Base-by-base conservation (phyloP, 2,113 vertebrate species). In the Pseudopodoces humilis region DNA sequence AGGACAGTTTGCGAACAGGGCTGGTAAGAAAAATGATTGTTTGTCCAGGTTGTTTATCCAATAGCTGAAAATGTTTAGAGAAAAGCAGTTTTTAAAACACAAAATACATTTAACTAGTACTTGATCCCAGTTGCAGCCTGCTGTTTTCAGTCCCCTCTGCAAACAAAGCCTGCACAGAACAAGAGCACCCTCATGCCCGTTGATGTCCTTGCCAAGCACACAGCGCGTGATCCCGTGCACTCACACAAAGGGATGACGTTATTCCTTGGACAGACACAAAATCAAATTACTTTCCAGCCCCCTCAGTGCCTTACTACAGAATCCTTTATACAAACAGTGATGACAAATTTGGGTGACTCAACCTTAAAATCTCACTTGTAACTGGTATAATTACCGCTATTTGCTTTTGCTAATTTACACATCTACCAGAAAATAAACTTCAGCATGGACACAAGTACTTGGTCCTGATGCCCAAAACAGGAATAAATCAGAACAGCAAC, bases 91-190 rank as follows among this genome's bases (percentile, higher is more conserved):
- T 83, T 47, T 20, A 39, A 70, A 83, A 37, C n/a, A 28, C 52
- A 12, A 41, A 64, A 22, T 37, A 10, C 12, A 31, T 39, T 56
- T 56, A 28, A 39, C 30, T 24, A 41, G 23, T 12, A 33, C 47
- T 88, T 28, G 22, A 59, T 50, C 52, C 68, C 22, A 60, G 33
- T n/a, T 63, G 59, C 15, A 21, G 81, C 10, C 49, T 15, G 82
- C 79, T 63, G 43, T 11, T 83, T 49, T 37, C 60, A 60, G 86
- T 24, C 11, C 77, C 41, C 43, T 83, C 63, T 92, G 81, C 91
- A 72, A 77, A 95, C 89, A 96, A 97, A 94, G 93, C 67, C 94
- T 44, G 83, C 90, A 91, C 23, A 94, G 95, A 77, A 91, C 20
- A 56, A 79, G 65, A 91, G 84, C 13, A 10, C 82, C 86, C 86